Evolutionary conservation across 2,888 invertebrate species (phyloP).

Genomic region (Napeogenes sylphis): DNA sequence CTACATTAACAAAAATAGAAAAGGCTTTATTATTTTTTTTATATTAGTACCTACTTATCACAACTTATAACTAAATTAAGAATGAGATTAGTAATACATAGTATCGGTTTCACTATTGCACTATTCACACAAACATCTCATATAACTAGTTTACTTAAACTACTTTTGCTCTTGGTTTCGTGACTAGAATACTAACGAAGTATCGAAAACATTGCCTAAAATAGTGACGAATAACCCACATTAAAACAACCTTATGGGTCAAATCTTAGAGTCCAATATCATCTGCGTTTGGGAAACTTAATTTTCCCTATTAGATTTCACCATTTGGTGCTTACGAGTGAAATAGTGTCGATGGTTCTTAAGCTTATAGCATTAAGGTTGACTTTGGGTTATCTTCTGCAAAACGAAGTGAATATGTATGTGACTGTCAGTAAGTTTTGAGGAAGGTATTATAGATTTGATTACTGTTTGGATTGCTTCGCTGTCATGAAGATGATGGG

Average conservation of each 20-base stretch:
- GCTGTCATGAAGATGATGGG: constrained; percentile 23
- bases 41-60: too few relatives aligned
- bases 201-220: constrained; percentile 32
- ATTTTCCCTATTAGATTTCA: constrained; percentile 24
- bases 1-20: too few relatives aligned
- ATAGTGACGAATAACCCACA: constrained; percentile 18
- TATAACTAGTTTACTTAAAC: constrained; percentile 31
- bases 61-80: too few relatives aligned
- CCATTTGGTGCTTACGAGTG: constrained; percentile 15
- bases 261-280: constrained; percentile 17
- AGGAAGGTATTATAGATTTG: constrained; percentile 30
- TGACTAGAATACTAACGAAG: constrained; percentile 36
- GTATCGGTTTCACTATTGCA: not conserved
- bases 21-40: too few relatives aligned
- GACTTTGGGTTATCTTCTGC: constrained; percentile 4
- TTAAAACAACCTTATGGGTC: constrained; percentile 14
- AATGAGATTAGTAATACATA: too few relatives aligned
- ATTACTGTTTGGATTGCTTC: constrained; percentile 30
- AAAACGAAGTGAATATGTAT: constrained; percentile 7
- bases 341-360: constrained; percentile 6
- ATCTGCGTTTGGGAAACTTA: constrained; percentile 18
- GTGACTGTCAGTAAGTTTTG: constrained; percentile 27
- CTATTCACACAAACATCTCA: constrained; percentile 17
- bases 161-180: constrained; percentile 32
- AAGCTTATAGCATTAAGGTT: constrained; percentile 2